Conservation (phyloP, 2,797 vertebrate species). For the Rhodeus uyekii region DNA sequence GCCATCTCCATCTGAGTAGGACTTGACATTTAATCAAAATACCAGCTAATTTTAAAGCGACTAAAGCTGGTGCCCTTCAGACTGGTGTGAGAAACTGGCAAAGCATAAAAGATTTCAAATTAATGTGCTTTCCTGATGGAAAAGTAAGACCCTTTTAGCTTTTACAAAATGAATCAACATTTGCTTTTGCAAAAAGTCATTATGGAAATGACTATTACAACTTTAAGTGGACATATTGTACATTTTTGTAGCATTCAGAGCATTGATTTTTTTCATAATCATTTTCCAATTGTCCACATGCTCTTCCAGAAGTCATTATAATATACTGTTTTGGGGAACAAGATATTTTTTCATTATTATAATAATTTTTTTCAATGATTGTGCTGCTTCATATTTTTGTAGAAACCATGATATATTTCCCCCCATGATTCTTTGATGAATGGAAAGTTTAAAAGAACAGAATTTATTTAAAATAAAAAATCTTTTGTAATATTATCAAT, state of each 20-base stretch:
- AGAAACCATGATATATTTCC: background rate
- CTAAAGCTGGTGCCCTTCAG: background rate
- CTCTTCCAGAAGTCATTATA: background rate
- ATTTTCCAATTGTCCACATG: background rate
- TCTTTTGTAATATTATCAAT: background rate
- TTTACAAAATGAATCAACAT: background rate
- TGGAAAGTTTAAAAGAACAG: background rate
- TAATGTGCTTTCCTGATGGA: background rate
- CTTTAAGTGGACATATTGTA: background rate
- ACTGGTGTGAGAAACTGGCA: background rate
- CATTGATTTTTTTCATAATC: background rate
- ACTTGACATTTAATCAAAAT: constrained; percentile 33
- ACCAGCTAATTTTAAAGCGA: background rate
- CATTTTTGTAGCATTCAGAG: background rate
- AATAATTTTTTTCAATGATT: background rate
- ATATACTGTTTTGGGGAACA: background rate
- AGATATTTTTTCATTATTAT: background rate
- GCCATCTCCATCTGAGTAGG: background rate
- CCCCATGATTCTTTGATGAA: background rate
- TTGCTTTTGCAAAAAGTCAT: background rate
- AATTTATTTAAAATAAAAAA: background rate
- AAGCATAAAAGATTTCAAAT: background rate
- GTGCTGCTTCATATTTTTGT: background rate
- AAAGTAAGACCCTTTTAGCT: background rate
- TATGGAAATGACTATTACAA: background rate